phyloP scores from a whole-genome alignment of 2,797 vertebrate species.

The Saxicola maurus region DNA sequence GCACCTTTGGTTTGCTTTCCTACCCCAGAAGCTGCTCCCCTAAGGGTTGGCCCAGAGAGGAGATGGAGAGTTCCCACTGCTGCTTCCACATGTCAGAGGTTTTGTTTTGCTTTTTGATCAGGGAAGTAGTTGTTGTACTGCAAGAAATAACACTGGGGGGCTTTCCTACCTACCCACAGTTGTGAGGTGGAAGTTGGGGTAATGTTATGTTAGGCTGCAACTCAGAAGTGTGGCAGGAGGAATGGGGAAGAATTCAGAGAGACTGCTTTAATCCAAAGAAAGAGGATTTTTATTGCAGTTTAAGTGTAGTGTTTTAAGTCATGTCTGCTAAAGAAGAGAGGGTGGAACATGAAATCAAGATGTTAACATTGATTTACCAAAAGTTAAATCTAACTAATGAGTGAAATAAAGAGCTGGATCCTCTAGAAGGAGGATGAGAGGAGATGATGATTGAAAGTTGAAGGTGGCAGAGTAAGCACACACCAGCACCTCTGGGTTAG shows the following conservation, averaged over 20 bases:
- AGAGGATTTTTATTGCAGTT: neutral
- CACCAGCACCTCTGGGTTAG: fast-evolving
- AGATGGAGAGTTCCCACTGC: neutral
- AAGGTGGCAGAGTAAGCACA: neutral
- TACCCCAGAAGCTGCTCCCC: neutral
- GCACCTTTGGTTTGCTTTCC: neutral
- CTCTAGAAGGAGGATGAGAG: neutral
- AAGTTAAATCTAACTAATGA: neutral
- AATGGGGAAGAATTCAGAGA: neutral
- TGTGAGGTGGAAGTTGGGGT: neutral
- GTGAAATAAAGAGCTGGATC: neutral
- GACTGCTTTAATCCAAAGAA: neutral
- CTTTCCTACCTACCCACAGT: neutral
- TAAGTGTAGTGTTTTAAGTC: neutral
- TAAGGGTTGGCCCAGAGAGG: neutral
- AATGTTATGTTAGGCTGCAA: neutral
- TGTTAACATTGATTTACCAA: neutral
- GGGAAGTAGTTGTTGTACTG: neutral
- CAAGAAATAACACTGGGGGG: neutral
- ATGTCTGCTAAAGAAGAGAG: neutral
- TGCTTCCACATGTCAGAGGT: neutral
- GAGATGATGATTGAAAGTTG: neutral
- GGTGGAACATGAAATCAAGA: neutral
- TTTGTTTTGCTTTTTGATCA: neutral
- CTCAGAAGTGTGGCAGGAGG: neutral